A percentile compares a stretch with the other conserved stretches of the same genome.
These are phyloP conservation scores for Proterorhinus semilunaris DNA, from an alignment of 2,113 vertebrate genomes.

Conservation along the genomic window DNA sequence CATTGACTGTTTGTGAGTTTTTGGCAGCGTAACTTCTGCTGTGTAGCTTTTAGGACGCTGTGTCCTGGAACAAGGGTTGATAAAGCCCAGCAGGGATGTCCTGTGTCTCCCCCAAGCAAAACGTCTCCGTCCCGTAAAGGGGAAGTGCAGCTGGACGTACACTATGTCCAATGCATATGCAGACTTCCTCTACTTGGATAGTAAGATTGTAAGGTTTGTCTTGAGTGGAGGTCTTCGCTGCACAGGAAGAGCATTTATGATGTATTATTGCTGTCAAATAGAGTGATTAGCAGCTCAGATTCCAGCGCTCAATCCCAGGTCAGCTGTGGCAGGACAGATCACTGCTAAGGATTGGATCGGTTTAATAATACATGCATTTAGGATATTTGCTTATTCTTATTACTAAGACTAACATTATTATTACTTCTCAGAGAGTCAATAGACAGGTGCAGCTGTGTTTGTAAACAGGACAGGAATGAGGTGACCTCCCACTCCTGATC, in stretches of 20 bases:
- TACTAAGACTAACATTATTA: neutral
- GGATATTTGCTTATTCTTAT: neutral
- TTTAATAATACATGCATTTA: no score
- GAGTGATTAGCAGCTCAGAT: no score
- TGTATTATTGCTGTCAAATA: no score
- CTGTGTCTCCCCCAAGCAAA: conserved; percentile 54
- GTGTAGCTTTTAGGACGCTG: conserved; percentile 53
- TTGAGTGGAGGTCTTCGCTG: no score
- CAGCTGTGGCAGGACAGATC: no score
- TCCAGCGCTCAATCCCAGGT: no score
- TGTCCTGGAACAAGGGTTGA: conserved; percentile 67
- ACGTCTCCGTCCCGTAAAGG: conserved; percentile 5
- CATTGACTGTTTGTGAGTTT: conserved; percentile 34
- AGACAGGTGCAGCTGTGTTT: neutral
- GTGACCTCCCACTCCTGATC: conserved; percentile 22
- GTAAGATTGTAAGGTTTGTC: neutral
- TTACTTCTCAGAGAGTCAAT: neutral
- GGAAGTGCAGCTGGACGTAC: conserved; percentile 9
- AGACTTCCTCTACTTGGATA: neutral
- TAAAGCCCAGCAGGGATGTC: conserved; percentile 64
- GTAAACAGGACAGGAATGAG: conserved; percentile 6
- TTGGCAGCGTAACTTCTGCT: conserved; percentile 53
- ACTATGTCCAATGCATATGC: neutral
- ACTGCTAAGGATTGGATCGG: no score
- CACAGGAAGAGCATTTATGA: no score